Base-by-base conservation (phyloP, 2,888 invertebrate species). In the Aspidiotus destructor region DNA sequence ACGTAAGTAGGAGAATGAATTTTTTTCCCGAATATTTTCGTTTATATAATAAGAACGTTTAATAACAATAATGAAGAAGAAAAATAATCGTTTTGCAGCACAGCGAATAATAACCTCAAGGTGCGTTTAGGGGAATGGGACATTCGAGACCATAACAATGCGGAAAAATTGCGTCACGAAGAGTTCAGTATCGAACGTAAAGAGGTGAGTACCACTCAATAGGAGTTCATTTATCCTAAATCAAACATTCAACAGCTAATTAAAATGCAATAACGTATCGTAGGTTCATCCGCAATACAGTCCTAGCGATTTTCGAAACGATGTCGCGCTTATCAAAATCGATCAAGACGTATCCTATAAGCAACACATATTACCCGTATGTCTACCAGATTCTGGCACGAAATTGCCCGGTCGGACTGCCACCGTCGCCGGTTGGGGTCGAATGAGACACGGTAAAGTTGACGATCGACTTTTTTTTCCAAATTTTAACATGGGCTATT, bases 121-220 rank as follows among this genome's bases (percentile, higher is more conserved):
- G 92, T 95, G 0, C 84, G 94, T 1, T 81, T 94, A 0, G 94
- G 94, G 0, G 94, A 95, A 76, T 93, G 92, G 91, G 93, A 95
- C 77, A 92, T 94, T 0, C 79, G 92, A 0, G 91, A 89, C 65
- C 28, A 28, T 28, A 28, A 28, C 28, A 85, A 88, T 16, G 86
- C 88, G 13, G 94, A 94, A 76, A 82, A 88, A 17, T 83, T 88
- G 68, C 82, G 86, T 0, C 92, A 93, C 76, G 94, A 94, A 75
- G 94, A 95, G 78, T 94, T 82, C 75, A 84, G 86, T 5, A 90
- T 94, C 1, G 92, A 92, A 75, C 81, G 92, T 64, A 93, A 93
- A 76, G 92, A 93, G 78, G 92, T 82, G 72, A 73, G 74, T 68
- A 53, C 28, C 2, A 28, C 28, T 28, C 28, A 28, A 28, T 28